Evolutionary conservation across 2,888 invertebrate genomes (phyloP), one percentile per base, ranked within the genome.

Genomic region (Junonia oenone): DNA sequence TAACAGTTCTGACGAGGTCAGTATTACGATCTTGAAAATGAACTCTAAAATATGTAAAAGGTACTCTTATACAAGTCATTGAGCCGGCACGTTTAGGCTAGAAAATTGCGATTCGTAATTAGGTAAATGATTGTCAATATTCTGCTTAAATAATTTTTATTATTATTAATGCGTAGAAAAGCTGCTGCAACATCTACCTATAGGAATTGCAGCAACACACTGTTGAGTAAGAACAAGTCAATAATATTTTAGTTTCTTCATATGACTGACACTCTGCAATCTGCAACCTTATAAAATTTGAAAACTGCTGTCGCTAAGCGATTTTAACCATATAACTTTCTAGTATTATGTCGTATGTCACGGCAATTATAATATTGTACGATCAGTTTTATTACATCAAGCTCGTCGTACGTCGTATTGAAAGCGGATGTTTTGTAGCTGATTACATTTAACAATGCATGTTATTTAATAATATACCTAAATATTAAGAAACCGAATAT

Each of bases 361-460:
- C 48, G 55, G 58, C 45, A 55, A 54, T 45, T 58, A 26, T 43
- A 59, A 58, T 54, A 55, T 37, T 29, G 38, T n/a, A 54, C 48
- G 31, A 45, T 38, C 27, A 45, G 31, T 55, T 60, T 37, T 15
- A 31, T 40, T n/a, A n/a, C n/a, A 51, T 15, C 45, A 47, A 47
- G 14, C 13, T n/a, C 45, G 38, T 22, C 19, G 6, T 15, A 51
- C 45, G 38, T 22, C 19, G 6, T 15, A 51, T 51, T 45, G 54
- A 56, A 56, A 55, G 54, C 46, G 53, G 53, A 54, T 54, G 45
- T 53, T 51, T 46, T 43, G 47, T 51, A 27, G 37, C 22, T 49
- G 47, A 55, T 58, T n/a, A n/a, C n/a, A 53, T 47, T 56, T 54
- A 55, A 26, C 14, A 29, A 47, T 55, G 40, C 56, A 43, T 53